phyloP scores from a whole-genome alignment of 92 coral and sea anemone genomes.

The Anthopleura xanthogrammica region DNA sequence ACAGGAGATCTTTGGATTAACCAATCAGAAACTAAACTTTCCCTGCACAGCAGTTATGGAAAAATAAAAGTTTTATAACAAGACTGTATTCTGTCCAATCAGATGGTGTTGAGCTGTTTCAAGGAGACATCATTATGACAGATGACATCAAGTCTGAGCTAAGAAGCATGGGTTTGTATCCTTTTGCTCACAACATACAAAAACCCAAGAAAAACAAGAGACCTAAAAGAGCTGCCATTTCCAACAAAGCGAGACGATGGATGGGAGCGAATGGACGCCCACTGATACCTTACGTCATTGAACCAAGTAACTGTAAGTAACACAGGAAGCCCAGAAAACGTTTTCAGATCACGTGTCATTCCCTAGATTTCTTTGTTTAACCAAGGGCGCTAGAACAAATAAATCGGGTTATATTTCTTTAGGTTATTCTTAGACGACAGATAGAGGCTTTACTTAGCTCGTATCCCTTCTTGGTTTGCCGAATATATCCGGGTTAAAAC shows the following conservation, averaged over 20 bases:
- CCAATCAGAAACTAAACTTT: background rate
- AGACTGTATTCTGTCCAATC: background rate
- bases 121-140: constrained; percentile 66
- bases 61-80: background rate
- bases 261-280: constrained; percentile 45
- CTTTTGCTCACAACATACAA: background rate
- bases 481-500: no score
- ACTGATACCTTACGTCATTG: constrained; percentile 54
- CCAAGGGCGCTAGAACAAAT: no score
- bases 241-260: constrained; percentile 42
- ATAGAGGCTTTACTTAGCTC: no score
- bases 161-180: constrained; percentile 11
- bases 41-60: background rate
- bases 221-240: constrained; percentile 60
- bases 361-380: no score
- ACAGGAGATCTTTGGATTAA: no score
- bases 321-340: no score
- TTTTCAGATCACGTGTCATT: no score
- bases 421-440: no score
- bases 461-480: no score
- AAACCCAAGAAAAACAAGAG: constrained; percentile 20
- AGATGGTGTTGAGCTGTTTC: constrained; percentile 50
- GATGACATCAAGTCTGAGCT: constrained; percentile 31
- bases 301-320: constrained; percentile 15
- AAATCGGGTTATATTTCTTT: no score